Evolutionary conservation across 2,888 invertebrate species (phyloP), one percentile per base, ranked within the genome.

Genomic region (Heteromyza rotundicornis): DNA sequence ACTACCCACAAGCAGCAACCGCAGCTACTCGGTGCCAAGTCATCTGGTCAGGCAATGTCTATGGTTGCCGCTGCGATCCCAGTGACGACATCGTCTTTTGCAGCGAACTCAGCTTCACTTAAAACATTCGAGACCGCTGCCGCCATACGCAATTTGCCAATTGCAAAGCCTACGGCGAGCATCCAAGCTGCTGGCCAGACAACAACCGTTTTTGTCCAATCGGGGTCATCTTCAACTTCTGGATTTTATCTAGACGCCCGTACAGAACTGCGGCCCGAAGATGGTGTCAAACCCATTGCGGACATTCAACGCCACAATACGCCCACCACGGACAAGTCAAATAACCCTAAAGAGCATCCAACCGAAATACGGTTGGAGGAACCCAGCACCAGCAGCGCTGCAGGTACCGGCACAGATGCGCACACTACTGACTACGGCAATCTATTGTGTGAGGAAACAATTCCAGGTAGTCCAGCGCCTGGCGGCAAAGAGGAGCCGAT

Each of bases 381-480:
- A 23, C 5, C 2, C 2, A 44, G 19, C 47, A 17, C n/a, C n/a
- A 17, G 3, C 5, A 14, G 7, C n/a, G 3, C 47, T 44, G 69
- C 69, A 17, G 74, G 70, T 32, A 74, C 76, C 63, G 69, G 71
- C 65, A 70, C 70, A 10, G 79, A 75, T 56, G 77, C 79, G 51
- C 79, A 79, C 67, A 68, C 40, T 63, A 79, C 72, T 66, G 92
- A 92, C 80, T 88, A 90, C 68, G 88, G 90, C 68, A 92, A 92
- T 59, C 80, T 95, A 68, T 84, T 94, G 12, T 95, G 95, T 80
- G 93, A 94, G 79, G 95, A 95, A 84, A 94, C 93, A 23, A 94
- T 95, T 77, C 95, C 95, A 0, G 92, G 94, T 20, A 94, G 94
- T 78, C 95, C 95, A 2, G 91, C 92, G 51, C 91, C 92, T 0